A percentile compares a stretch with the other conserved stretches of the same genome.
phyloP scores from a whole-genome alignment of 1,140 invertebrate genomes.

The Drosophila melanica region DNA sequence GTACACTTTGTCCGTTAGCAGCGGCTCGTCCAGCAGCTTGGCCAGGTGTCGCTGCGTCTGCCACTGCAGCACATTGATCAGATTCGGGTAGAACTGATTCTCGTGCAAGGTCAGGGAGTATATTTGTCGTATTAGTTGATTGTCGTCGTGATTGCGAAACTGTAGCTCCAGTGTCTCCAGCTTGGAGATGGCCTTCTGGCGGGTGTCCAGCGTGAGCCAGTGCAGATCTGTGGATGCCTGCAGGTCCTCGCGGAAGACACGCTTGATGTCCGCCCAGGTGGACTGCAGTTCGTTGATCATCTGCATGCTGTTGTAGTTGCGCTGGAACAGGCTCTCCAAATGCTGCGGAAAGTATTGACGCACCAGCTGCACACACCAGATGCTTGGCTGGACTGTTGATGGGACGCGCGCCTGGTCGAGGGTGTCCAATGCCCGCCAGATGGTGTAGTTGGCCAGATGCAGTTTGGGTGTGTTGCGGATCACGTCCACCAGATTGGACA shows the following conservation, averaged over 20 bases:
- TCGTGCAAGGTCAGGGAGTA: constrained; percentile 89
- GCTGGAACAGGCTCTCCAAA: constrained; percentile 92
- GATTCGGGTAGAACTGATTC: constrained; percentile 95
- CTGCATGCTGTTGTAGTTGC: constrained; percentile 92
- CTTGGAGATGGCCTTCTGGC: constrained; percentile 91
- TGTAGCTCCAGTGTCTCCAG: constrained; percentile 92
- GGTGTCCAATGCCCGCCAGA: constrained; percentile 92
- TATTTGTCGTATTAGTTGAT: constrained; percentile 89
- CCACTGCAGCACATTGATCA: constrained; percentile 91
- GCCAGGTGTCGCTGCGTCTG: constrained; percentile 91
- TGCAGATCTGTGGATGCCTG: constrained; percentile 85
- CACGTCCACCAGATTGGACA: constrained; percentile 84
- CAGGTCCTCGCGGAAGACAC: constrained; percentile 90
- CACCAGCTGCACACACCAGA: constrained; percentile 83
- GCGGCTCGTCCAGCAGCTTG: constrained; percentile 92
- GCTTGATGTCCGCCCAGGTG: constrained; percentile 79
- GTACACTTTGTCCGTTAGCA: constrained; percentile 88
- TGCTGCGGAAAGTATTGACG: constrained; percentile 70
- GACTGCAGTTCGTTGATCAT: constrained; percentile 93
- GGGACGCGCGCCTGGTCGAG: constrained; percentile 92
- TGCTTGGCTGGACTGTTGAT: constrained; percentile 91
- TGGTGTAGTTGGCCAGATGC: constrained; percentile 88
- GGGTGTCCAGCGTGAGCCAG: constrained; percentile 94
- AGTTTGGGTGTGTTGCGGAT: constrained; percentile 84
- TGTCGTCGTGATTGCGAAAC: constrained; percentile 95